Evolutionary conservation across 2,797 vertebrate species (phyloP).

Genomic region (Lycodopsis pacificus): DNA sequence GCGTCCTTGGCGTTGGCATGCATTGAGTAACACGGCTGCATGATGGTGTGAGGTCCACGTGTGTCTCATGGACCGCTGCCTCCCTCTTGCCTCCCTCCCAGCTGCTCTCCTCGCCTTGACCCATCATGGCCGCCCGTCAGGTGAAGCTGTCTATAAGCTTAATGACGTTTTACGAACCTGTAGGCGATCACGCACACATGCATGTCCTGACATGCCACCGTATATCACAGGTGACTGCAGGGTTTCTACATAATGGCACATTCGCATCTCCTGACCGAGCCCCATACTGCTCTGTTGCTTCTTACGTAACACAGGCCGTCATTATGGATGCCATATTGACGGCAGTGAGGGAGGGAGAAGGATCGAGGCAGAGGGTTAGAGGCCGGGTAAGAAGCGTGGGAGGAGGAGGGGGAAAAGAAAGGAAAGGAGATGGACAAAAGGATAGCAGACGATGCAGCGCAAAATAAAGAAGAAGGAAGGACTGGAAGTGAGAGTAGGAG

Average conservation of each 20-base stretch:
- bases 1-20: conserved; percentile 68
- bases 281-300: conserved; percentile 33
- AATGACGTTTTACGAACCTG: conserved; percentile 46
- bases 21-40: conserved; percentile 60
- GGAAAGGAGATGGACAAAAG: conserved; percentile 19
- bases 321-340: conserved; percentile 74
- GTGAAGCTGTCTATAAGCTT: conserved; percentile 32
- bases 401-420: background rate
- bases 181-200: conserved; percentile 10
- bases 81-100: conserved; percentile 41
- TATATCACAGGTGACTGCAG: conserved; percentile 34
- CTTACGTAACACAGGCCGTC: conserved; percentile 66
- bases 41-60: conserved; percentile 53
- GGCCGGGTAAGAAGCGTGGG: background rate
- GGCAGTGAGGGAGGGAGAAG: conserved; percentile 42
- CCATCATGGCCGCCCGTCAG: conserved; percentile 38
- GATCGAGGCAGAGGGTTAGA: conserved; percentile 20
- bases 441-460: conserved; percentile 17
- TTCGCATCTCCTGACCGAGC: conserved; percentile 34
- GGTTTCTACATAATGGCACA: conserved; percentile 27
- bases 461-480: background rate
- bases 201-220: conserved; percentile 25
- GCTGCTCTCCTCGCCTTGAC: conserved; percentile 44
- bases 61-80: conserved; percentile 43
- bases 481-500: conserved; percentile 28